A percentile compares a stretch with the other conserved stretches of the same genome.
Conservation (phyloP, 2,888 invertebrate genomes). For the Phania funesta region DNA sequence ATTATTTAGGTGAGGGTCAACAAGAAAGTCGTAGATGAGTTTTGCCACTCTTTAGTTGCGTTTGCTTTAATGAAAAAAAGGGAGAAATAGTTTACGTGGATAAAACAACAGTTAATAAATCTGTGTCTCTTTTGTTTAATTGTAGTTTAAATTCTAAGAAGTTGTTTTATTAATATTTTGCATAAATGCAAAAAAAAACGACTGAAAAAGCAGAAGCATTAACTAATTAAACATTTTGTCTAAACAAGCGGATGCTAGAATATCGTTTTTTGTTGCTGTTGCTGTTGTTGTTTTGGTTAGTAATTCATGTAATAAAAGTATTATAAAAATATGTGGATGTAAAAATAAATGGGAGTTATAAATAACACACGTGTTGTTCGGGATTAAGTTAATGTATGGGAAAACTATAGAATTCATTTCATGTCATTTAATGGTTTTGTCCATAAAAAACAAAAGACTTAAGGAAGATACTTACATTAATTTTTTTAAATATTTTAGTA, state of each 20-base stretch:
- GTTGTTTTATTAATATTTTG: conserved; percentile 41
- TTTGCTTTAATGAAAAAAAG: not conserved
- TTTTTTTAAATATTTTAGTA: too few relatives aligned
- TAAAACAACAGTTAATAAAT: conserved; percentile 43
- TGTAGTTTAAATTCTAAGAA: conserved; percentile 57
- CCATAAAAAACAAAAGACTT: conserved; percentile 46
- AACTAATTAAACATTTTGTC: conserved; percentile 27
- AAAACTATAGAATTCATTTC: not conserved
- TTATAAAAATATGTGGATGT: conserved; percentile 12
- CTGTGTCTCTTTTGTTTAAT: conserved; percentile 39
- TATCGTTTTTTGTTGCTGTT: conserved; percentile 16
- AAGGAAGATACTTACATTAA: not conserved
- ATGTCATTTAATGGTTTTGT: not conserved
- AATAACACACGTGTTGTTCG: conserved; percentile 33
- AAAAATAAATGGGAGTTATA: conserved; percentile 29
- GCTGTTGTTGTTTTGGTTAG: not conserved
- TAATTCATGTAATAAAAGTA: not conserved
- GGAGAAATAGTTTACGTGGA: not conserved
- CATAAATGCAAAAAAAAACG: conserved; percentile 28
- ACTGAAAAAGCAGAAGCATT: not conserved
- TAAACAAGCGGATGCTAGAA: conserved; percentile 54
- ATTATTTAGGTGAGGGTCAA: conserved; percentile 69
- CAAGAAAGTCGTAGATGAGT: conserved; percentile 58
- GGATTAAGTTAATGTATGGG: not conserved
- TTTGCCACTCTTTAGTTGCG: conserved; percentile 20